Base-by-base conservation (phyloP, 2,797 vertebrate species). In the Catharus ustulatus region DNA sequence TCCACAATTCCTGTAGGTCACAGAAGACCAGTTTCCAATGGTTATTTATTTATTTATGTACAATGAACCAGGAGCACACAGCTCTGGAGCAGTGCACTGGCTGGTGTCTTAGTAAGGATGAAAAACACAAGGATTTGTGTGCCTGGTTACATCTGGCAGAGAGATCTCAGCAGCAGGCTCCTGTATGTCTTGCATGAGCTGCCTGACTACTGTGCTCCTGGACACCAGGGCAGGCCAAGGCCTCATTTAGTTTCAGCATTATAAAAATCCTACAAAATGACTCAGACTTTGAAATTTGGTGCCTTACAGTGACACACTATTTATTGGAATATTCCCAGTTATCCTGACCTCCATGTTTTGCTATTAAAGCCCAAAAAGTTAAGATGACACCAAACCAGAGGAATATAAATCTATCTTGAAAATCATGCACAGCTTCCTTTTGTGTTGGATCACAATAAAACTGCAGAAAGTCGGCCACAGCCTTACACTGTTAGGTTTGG, bases 401-500 rank as follows among this genome's bases (percentile, higher is more conserved):
- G 49, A 87, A 59, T 49, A 79, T 1, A 6, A 71, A 73, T 81
- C 61, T 49, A 34, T 32, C 34, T 49, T 69, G 34, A 92, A 92
- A 78, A 62, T 84, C 55, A 40, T 2, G 24, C 0, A 0, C 22
- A 52, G 34, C 45, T 79, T 75, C 38, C 51, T 91, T 96, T 94
- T 84, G 80, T 82, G 66, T 72, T 82, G 84, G 62, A 76, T 91
- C 52, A 89, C 95, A 95, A 96, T 90, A 80, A 95, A 89, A 80
- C 71, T 94, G 93, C 93, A 90, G 90, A 91, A 90, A 93, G 85
- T 91, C 15, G 0, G 57, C 61, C 75, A 52, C 67, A 49, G 74
- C 64, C 91, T 87, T 90, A 52, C 21, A 61, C 85, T 95, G 32
- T 84, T 86, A 63, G 89, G 43, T 94, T 86, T 71, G 93, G 73